Conservation (phyloP, 2,888 invertebrate genomes). For the Dryomyza anilis region DNA sequence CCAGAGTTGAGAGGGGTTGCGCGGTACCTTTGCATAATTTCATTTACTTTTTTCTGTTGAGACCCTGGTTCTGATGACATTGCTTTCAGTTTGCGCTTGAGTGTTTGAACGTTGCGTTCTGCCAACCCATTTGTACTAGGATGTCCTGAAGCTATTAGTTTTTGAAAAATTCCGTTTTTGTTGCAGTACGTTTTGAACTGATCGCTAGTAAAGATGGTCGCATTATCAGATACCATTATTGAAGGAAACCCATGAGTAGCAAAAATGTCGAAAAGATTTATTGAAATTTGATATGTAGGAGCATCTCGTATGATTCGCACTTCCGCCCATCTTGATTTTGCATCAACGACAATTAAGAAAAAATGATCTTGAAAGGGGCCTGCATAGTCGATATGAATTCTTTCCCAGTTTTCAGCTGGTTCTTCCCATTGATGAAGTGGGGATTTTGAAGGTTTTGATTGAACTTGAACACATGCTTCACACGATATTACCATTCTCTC, state of each 20-base stretch:
- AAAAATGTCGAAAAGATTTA: too few species aligned
- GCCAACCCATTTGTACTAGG: conserved; percentile 19
- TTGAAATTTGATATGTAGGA: conserved; percentile 26
- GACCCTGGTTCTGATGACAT: conserved; percentile 57
- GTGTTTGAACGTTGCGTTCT: conserved; percentile 29
- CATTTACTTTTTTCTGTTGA: conserved; percentile 9
- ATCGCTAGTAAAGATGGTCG: too few species aligned
- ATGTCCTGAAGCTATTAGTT: conserved; percentile 28
- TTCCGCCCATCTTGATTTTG: conserved; percentile 29
- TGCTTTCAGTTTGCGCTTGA: conserved; percentile 27
- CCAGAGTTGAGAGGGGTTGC: conserved; percentile 29
- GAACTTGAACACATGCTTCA: conserved; percentile 31
- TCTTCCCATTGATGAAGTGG: conserved; percentile 5
- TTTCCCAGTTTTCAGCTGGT: background rate
- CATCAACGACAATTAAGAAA: background rate
- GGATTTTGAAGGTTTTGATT: background rate
- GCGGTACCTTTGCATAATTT: conserved; percentile 27
- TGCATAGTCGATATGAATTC: conserved; percentile 9
- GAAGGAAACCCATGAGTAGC: too few species aligned
- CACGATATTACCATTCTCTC: conserved; percentile 38
- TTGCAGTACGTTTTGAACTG: conserved; percentile 25
- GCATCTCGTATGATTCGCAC: conserved; percentile 12
- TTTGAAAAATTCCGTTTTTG: conserved; percentile 28
- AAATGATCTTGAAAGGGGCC: background rate
- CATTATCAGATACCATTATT: too few species aligned